phyloP scores from a whole-genome alignment of 2,113 vertebrate species.

The Aphyosemion australe region DNA sequence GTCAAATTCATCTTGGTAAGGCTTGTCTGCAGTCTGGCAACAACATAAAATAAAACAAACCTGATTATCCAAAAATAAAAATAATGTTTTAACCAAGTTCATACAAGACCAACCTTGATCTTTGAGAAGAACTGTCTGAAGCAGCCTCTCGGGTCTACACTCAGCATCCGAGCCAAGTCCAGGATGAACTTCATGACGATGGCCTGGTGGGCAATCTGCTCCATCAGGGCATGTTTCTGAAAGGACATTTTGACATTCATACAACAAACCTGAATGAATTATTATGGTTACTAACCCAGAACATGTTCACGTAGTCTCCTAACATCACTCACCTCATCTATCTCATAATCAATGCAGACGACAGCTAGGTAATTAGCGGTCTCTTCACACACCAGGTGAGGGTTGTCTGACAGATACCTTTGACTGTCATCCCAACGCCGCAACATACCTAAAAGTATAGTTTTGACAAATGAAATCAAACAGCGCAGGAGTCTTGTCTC shows the following conservation, averaged over 20 bases:
- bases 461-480: background rate
- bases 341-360: slow-evolving; percentile 90
- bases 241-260: too few species aligned
- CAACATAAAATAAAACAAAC: slow-evolving; percentile 4
- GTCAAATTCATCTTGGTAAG: slow-evolving; percentile 87
- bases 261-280: too few species aligned
- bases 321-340: slow-evolving; percentile 83
- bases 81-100: background rate
- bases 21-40: slow-evolving; percentile 83
- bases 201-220: slow-evolving; percentile 93
- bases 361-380: slow-evolving; percentile 88
- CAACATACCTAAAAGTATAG: slow-evolving; percentile 82
- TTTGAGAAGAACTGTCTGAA: slow-evolving; percentile 92
- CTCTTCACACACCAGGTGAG: slow-evolving; percentile 89
- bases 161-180: slow-evolving; percentile 85
- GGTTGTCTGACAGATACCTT: slow-evolving; percentile 87
- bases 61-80: background rate
- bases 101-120: slow-evolving; percentile 81
- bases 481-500: too few species aligned
- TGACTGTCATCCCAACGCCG: slow-evolving; percentile 93
- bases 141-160: slow-evolving; percentile 87
- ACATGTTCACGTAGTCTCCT: background rate
- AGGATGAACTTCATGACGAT: slow-evolving; percentile 94
- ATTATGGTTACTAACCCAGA: too few species aligned
- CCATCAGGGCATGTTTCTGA: slow-evolving; percentile 91